Evolutionary conservation across 2,113 vertebrate species (phyloP).

Genomic region (Sclerurus mexicanus): DNA sequence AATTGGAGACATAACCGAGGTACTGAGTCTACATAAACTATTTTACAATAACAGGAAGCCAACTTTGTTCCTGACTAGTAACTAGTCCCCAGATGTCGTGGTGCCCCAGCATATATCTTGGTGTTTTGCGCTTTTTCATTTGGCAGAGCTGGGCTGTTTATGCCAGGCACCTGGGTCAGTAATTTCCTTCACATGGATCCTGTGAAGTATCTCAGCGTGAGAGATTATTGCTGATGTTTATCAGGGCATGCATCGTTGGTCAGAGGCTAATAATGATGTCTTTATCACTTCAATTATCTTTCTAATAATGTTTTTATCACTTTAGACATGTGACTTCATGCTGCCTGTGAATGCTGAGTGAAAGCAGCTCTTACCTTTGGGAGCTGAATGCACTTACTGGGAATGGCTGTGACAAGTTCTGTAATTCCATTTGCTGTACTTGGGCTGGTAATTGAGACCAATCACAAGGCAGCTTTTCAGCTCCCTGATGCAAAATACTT

Average conservation of each 20-base stretch:
- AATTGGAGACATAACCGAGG: slow-evolving; percentile 90
- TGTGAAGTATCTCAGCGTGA: background rate
- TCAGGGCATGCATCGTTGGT: slow-evolving; percentile 14
- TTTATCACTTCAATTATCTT: slow-evolving; percentile 38
- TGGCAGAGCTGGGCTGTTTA: background rate
- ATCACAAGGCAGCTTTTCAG: background rate
- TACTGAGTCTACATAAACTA: slow-evolving; percentile 62
- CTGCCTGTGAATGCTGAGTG: background rate
- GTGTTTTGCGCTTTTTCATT: slow-evolving; percentile 28
- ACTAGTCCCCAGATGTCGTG: slow-evolving; percentile 38
- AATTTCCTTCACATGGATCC: slow-evolving; percentile 25
- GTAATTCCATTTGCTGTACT: background rate
- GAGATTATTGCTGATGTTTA: slow-evolving; percentile 63
- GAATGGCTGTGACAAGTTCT: background rate
- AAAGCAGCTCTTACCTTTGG: background rate
- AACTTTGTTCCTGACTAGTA: slow-evolving; percentile 62
- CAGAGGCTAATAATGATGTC: slow-evolving; percentile 25
- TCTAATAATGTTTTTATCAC: slow-evolving; percentile 33
- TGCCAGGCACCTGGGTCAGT: slow-evolving; percentile 20
- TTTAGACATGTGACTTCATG: slow-evolving; percentile 21
- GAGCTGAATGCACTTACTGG: background rate
- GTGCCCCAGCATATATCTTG: background rate
- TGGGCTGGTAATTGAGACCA: background rate
- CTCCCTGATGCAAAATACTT: background rate
- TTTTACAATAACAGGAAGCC: slow-evolving; percentile 65